Evolutionary conservation across 2,797 vertebrate species (phyloP).

Genomic region (Odontamblyopus rebecca): DNA sequence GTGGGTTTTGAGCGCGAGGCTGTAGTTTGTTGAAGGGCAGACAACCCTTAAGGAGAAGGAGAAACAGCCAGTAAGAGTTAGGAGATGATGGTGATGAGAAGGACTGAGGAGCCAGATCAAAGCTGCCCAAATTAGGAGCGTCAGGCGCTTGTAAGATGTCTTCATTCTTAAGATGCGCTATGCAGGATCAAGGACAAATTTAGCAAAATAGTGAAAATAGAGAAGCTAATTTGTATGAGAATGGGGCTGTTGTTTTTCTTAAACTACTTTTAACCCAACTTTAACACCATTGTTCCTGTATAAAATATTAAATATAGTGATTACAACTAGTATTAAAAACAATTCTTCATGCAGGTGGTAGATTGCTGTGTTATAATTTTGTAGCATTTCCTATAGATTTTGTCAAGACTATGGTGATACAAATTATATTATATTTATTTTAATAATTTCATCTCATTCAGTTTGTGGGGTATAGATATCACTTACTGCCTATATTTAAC

Average conservation of each 20-base stretch:
- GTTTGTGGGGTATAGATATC: too few species aligned
- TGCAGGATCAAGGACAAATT: constrained; percentile 64
- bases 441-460: too few species aligned
- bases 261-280: constrained; percentile 21
- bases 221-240: constrained; percentile 45
- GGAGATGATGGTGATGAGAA: constrained; percentile 45
- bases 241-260: constrained; percentile 10
- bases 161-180: constrained; percentile 50
- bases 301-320: not conserved
- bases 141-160: constrained; percentile 55
- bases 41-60: constrained; percentile 30
- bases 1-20: constrained; percentile 27
- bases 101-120: constrained; percentile 58
- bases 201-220: constrained; percentile 43
- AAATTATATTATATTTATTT: too few species aligned
- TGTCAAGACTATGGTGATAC: too few species aligned
- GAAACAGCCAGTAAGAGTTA: constrained; percentile 16
- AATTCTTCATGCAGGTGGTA: not conserved
- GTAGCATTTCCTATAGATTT: too few species aligned
- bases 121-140: constrained; percentile 57
- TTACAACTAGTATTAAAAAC: not conserved
- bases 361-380: not conserved
- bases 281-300: not conserved
- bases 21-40: constrained; percentile 59
- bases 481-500: too few species aligned